Base-by-base conservation (phyloP, 2,888 invertebrate genomes). In the Carabus problematicus region DNA sequence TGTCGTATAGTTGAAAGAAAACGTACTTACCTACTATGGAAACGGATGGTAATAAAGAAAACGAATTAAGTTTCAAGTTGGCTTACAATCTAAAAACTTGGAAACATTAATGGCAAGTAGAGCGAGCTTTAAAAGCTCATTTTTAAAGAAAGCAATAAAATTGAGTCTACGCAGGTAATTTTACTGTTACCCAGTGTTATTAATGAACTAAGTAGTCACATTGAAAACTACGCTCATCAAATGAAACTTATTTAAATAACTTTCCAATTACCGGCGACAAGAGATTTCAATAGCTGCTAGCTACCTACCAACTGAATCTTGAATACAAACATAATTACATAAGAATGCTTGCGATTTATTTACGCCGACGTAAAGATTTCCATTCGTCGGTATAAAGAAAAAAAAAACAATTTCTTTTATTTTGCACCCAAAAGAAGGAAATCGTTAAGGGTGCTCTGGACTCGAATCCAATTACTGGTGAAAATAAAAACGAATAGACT, bases 381-480 rank as follows among this genome's bases (percentile, higher is more conserved):
- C 61, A 62, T 47, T 40, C 47, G 49, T 19, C 49, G 49, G 49
- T 62, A n/a, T n/a, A n/a, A 62, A 62, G 39, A 52, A 63, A 54
- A 63, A 41, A 12, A 42, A 45, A 14, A 45, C 54, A 47, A 55
- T 64, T 56, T 54, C 16, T 54, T 16, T 16, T 9, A 14, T 64
- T 64, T 56, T 43, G 43, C 14, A 41, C 60, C 60, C 61, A 55
- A 52, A 49, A 54, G 41, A 8, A 41, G n/a, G 42, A 40, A 59
- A 59, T 42, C 60, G 68, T 68, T 68, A 68, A 68, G 68, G 42
- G 54, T 49, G 49, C 68, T 68, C 59, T 40, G 59, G 59, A 59
- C 66, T 59, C 47, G 61, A 68, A 68, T 68, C 68, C 68, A 68
- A 68, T 68, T 68, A 68, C 61, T 55, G 68, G 2, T 68, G 68